These are phyloP conservation scores for Brienomyrus brachyistius DNA, from an alignment of 2,113 vertebrate genomes.

Conservation along the genomic window DNA sequence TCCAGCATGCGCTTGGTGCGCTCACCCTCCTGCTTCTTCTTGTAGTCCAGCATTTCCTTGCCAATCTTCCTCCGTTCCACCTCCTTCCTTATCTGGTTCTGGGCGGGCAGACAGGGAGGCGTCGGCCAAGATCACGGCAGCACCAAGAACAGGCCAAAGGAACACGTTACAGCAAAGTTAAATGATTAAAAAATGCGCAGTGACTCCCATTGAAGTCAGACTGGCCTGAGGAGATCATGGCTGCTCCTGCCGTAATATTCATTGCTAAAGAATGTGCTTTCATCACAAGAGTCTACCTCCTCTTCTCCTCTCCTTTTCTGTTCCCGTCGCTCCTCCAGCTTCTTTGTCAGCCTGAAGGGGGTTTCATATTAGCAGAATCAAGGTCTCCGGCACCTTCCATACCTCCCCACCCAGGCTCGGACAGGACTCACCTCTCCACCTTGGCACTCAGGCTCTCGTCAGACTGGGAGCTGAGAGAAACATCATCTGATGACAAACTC, in stretches of 20 bases:
- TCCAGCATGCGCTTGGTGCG: conserved; percentile 81
- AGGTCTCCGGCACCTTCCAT: background rate
- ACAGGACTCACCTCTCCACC: conserved; percentile 75
- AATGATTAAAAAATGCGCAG: background rate
- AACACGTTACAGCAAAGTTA: background rate
- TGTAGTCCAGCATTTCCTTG: conserved; percentile 85
- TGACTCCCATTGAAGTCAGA: background rate
- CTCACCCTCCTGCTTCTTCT: conserved; percentile 83
- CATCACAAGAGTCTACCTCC: conserved; percentile 61
- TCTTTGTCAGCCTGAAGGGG: conserved; percentile 72
- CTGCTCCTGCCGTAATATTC: background rate
- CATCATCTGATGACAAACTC: conserved; percentile 46
- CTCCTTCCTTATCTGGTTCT: conserved; percentile 83
- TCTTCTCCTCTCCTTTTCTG: conserved; percentile 80
- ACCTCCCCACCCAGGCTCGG: background rate
- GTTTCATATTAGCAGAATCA: background rate
- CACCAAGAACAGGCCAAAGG: background rate
- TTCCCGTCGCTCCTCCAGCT: conserved; percentile 79
- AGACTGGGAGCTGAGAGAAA: conserved; percentile 39
- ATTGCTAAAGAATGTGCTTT: background rate
- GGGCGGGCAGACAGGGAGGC: conserved; percentile 19
- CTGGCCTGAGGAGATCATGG: background rate
- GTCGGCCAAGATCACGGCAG: background rate
- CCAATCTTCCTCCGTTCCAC: conserved; percentile 81
- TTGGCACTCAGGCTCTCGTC: conserved; percentile 63